Base-by-base conservation (phyloP, 2,113 vertebrate genomes). In the Gobio gobio region DNA sequence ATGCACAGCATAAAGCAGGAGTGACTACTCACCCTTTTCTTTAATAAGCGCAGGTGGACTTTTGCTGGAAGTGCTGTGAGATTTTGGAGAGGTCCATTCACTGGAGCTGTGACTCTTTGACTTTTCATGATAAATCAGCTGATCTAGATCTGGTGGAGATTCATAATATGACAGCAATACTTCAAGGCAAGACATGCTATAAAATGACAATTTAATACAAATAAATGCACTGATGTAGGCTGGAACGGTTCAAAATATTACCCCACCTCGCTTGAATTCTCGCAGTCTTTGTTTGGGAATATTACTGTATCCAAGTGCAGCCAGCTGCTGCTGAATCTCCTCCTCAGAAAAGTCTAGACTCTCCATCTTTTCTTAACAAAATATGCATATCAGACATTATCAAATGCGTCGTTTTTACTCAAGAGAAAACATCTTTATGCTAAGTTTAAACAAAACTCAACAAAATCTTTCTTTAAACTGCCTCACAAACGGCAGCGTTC, bases 191-290 rank as follows among this genome's bases (percentile, higher is more conserved):
- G 0, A 1, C 36, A 12, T 40, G 22, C 3, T 1, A 78, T 40
- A 51, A 22, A 51, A 40, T 18, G 13, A 40, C 36, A 45, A 49
- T 0, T 54, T 51, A 43, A 12, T 3, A 2, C 2, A 3, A 66
- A 56, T n/a, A 54, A 0, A 7, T 33, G 26, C 47, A 13, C 43
- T 2, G 45, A 7, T 82, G 14, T 22, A 22, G 24, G 2, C 3
- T 33, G 63, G 8, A 88, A 20, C n/a, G 0, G 40, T 74, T 74
- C 3, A 54, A 33, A 54, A 76, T 33, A 51, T 47, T 2, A 40
- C 3, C 86, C n/a, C 29, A 95, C 94, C 95, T 93, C 66, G 88
- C 77, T 95, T 95, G 78, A 95, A 94, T 85, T 94, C 91, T 2
- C 4, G 87, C 58, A 95, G 91, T 72, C 92, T 89, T 85, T 94